These are phyloP conservation scores for Callipepla californica DNA, from an alignment of 2,113 vertebrate species.

Conservation along the genomic window DNA sequence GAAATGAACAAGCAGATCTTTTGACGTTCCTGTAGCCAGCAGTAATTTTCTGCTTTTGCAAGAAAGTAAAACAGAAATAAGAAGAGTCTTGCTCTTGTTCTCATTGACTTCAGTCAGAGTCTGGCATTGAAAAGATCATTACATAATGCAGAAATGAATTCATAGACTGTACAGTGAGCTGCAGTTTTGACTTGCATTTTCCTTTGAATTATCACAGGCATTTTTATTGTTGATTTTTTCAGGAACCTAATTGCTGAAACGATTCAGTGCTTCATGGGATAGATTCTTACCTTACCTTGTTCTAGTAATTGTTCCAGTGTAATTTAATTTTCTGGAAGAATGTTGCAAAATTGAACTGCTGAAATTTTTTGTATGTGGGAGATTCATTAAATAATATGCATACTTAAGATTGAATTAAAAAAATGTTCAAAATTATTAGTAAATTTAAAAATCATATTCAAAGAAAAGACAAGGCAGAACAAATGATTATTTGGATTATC, in stretches of 20 bases:
- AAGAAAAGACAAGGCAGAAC: not conserved
- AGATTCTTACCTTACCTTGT: not conserved
- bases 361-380: not conserved
- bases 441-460: not conserved
- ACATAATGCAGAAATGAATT: not conserved
- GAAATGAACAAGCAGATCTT: not conserved
- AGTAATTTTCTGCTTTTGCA: slow-evolving; percentile 30
- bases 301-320: not conserved
- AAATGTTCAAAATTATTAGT: not conserved
- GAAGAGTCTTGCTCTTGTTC: slow-evolving; percentile 2
- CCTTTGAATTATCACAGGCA: not conserved
- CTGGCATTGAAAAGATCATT: not conserved
- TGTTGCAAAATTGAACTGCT: not conserved
- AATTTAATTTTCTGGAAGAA: not conserved
- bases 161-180: not conserved
- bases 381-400: not conserved
- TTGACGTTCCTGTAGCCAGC: not conserved
- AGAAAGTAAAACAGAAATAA: slow-evolving; percentile 7
- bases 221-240: not conserved
- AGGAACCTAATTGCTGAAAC: not conserved
- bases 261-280: not conserved
- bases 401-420: not conserved
- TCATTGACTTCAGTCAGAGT: not conserved
- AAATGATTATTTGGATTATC: not conserved
- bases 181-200: not conserved